Conservation (phyloP, 2,797 vertebrate genomes). For the Halcyon leucocephala region DNA sequence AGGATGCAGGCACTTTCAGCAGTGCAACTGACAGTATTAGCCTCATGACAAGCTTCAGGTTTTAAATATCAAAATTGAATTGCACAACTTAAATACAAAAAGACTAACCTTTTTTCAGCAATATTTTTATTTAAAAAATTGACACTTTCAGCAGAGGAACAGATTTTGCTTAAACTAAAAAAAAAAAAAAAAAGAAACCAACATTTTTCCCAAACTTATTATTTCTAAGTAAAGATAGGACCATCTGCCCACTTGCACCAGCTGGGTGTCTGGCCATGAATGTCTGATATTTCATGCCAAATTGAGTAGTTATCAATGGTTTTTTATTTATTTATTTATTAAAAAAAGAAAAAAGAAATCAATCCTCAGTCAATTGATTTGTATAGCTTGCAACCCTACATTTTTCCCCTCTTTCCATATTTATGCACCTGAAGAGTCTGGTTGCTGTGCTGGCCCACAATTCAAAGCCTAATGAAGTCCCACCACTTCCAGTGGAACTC, state of each 20-base stretch:
- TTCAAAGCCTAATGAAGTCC: neutral
- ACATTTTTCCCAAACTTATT: conserved; percentile 49
- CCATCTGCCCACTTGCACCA: conserved; percentile 70
- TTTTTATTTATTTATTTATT: conserved; percentile 14
- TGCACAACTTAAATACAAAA: conserved; percentile 48
- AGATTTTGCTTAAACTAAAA: conserved; percentile 56
- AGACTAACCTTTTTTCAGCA: conserved; percentile 60
- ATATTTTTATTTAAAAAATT: conserved; percentile 59
- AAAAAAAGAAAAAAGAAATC: neutral
- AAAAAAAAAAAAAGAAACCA: neutral
- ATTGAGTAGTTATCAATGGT: conserved; percentile 56
- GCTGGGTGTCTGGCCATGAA: conserved; percentile 69
- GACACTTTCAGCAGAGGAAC: conserved; percentile 51
- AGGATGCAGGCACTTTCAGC: neutral
- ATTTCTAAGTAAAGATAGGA: conserved; percentile 60
- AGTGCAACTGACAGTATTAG: neutral
- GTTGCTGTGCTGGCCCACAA: neutral
- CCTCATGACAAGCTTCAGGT: neutral
- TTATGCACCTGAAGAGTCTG: conserved; percentile 32
- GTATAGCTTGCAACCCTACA: neutral
- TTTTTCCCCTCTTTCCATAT: neutral
- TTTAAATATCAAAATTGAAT: conserved; percentile 20
- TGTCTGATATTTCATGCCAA: conserved; percentile 61
- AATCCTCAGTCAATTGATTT: neutral
- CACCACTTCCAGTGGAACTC: neutral